Conservation (phyloP, 2,888 invertebrate species). For the Vesta saturnalis region DNA sequence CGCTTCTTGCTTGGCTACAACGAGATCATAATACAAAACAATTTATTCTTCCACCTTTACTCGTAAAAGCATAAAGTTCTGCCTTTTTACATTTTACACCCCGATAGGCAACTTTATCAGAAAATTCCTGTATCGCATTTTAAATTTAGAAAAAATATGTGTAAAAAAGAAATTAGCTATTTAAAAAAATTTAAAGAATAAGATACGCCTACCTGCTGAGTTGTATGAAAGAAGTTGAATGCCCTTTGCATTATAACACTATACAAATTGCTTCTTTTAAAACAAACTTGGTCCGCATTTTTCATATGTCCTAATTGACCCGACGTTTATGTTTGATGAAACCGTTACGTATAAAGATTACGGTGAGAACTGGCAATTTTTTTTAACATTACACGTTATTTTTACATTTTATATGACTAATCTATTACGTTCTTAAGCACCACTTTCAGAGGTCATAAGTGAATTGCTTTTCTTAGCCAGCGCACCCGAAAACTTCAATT, state of each 20-base stretch:
- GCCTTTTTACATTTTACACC: constrained; percentile 19
- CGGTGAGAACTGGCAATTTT: constrained; percentile 10
- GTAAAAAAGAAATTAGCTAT: not conserved
- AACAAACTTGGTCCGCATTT: constrained; percentile 14
- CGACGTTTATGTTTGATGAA: constrained; percentile 9
- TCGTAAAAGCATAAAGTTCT: constrained; percentile 22
- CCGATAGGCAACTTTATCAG: constrained; percentile 4
- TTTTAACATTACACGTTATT: not conserved
- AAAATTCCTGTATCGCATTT: not conserved
- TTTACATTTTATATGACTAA: not conserved
- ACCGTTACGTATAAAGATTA: constrained; percentile 16
- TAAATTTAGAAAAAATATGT: not conserved
- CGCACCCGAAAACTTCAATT: not conserved
- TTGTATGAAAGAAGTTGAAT: constrained; percentile 12
- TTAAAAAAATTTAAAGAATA: not conserved
- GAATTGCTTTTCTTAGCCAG: not conserved
- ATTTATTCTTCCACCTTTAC: constrained; percentile 25
- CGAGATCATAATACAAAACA: constrained; percentile 28
- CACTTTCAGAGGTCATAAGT: not conserved
- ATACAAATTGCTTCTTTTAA: constrained; percentile 15
- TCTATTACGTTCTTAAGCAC: not conserved
- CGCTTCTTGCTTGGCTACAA: constrained; percentile 24
- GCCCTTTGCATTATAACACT: constrained; percentile 1
- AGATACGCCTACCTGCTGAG: constrained; percentile 5
- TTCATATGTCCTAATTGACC: constrained; percentile 8